Base-by-base conservation (phyloP, 2,888 invertebrate genomes). In the Baronia brevicornis region DNA sequence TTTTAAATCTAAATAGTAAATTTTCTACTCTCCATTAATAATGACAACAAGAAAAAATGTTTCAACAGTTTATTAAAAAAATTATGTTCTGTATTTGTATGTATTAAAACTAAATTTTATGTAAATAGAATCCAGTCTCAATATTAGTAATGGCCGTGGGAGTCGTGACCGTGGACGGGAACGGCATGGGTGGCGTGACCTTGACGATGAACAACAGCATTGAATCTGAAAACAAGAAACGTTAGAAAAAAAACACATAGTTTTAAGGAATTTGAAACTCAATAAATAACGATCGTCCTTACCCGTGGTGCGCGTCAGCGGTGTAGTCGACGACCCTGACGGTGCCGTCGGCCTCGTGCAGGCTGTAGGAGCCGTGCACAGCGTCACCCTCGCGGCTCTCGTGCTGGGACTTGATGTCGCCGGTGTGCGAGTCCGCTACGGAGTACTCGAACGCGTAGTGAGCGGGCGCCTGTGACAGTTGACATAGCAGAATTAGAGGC, bases 261-360 rank as follows among this genome's bases (percentile, higher is more conserved):
- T n/a, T n/a, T n/a, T n/a, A n/a, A n/a, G n/a, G n/a, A n/a, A n/a
- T n/a, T n/a, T n/a, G n/a, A n/a, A n/a, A n/a, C n/a, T n/a, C n/a
- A n/a, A n/a, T n/a, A n/a, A n/a, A n/a, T n/a, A n/a, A n/a, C n/a
- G n/a, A n/a, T n/a, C n/a, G n/a, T n/a, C 70, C 26, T 53, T 60
- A 84, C 65, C 86, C 86, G 35, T 62, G 53, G 45, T 84, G 72
- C 32, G 84, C 72, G 49, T 85, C 85, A 21, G 80, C 84, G 39
- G 70, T 73, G 54, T 86, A 86, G 48, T 84, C 78, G 12, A 86
- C 86, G 24, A 78, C 80, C 48, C 86, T 73, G 52, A 82, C 53
- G 42, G 86, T 84, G 35, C 86, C 86, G 35, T 82, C 84, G 17
- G 86, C 64, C 42, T 78, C 75, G 44, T 80, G 73, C 26, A 85